Conservation (phyloP, 2,113 vertebrate species). For the Oplegnathus fasciatus region DNA sequence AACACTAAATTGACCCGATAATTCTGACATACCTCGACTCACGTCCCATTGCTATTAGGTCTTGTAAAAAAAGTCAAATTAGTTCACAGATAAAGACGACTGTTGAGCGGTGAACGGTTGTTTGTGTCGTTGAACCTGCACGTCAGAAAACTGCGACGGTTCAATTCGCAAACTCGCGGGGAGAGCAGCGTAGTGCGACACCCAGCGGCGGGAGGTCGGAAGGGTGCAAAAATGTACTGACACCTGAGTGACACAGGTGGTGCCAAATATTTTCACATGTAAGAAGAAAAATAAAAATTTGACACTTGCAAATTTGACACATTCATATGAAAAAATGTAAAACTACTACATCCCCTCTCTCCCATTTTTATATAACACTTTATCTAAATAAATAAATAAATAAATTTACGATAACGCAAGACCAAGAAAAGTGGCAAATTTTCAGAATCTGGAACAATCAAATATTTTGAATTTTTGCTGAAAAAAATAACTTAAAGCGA, state of each 20-base stretch:
- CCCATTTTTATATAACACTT: too few species aligned
- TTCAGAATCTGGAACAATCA: too few species aligned
- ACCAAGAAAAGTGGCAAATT: too few species aligned
- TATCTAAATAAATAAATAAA: too few species aligned
- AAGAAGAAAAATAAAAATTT: background rate
- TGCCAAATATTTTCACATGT: background rate
- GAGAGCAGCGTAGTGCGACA: slow-evolving; percentile 8
- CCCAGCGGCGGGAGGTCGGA: slow-evolving; percentile 51
- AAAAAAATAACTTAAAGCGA: too few species aligned
- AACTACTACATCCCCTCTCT: too few species aligned
- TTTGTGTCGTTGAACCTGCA: slow-evolving; percentile 24
- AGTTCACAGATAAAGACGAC: background rate
- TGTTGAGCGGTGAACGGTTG: background rate
- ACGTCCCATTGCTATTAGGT: slow-evolving; percentile 72
- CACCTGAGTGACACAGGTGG: too few species aligned
- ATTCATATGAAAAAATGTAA: too few species aligned
- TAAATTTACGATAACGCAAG: too few species aligned
- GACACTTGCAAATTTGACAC: too few species aligned
- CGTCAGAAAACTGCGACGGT: slow-evolving; percentile 64
- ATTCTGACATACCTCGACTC: slow-evolving; percentile 80
- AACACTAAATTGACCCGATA: rapidly evolving
- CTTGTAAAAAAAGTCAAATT: background rate
- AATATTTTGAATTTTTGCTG: too few species aligned
- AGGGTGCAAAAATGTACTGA: background rate
- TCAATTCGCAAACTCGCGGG: rapidly evolving